Evolutionary conservation across 1,140 invertebrate genomes (phyloP).

Genomic region (Drosophila auraria): DNA sequence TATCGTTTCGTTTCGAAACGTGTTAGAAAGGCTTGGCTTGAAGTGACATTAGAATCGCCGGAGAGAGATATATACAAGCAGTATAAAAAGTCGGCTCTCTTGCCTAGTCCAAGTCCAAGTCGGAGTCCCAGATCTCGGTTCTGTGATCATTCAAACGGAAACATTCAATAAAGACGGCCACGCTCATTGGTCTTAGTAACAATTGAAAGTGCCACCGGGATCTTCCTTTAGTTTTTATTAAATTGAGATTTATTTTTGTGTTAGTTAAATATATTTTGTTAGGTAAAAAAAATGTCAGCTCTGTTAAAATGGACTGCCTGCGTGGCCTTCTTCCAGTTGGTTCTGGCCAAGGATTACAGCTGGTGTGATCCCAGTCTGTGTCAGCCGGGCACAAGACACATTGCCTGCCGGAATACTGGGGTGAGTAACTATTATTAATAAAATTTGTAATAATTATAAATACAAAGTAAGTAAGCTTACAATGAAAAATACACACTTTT

Average conservation of each 20-base stretch:
- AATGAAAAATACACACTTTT: not conserved
- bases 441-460: not conserved
- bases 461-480: not conserved
- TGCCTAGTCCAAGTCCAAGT: constrained; percentile 40
- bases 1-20: constrained; percentile 62
- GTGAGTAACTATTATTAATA: constrained; percentile 44
- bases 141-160: constrained; percentile 75
- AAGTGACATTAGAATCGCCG: constrained; percentile 66
- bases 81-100: constrained; percentile 57
- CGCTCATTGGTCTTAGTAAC: constrained; percentile 57
- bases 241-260: constrained; percentile 1
- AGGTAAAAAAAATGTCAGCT: constrained; percentile 38
- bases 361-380: constrained; percentile 78
- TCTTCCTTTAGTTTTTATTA: not conserved
- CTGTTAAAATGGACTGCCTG: constrained; percentile 23
- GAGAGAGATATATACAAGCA: constrained; percentile 52
- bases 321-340: constrained; percentile 59
- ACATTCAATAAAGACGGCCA: constrained; percentile 81
- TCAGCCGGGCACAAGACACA: constrained; percentile 53
- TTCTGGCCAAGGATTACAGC: constrained; percentile 45
- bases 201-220: constrained; percentile 50
- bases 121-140: constrained; percentile 40
- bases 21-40: constrained; percentile 78
- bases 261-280: not conserved
- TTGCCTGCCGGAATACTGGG: constrained; percentile 76